Evolutionary conservation across 2,888 invertebrate species (phyloP).

Genomic region (Plutella xylostella): DNA sequence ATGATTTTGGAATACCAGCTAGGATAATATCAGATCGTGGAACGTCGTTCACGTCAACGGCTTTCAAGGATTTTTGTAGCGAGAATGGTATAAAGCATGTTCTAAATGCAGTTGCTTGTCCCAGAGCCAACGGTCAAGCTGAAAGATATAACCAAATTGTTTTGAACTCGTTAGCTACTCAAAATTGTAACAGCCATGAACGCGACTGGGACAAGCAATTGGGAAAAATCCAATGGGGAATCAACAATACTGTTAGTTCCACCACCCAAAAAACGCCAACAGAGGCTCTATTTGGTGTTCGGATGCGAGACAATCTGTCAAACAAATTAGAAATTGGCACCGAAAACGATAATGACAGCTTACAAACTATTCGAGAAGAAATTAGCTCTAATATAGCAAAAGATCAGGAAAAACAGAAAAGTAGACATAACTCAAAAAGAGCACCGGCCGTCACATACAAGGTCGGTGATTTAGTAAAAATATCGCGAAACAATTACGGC

Average conservation of each 20-base stretch:
- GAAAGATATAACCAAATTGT: neutral
- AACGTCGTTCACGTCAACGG: neutral
- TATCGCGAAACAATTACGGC: no score
- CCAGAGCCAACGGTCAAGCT: neutral
- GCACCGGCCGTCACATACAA: no score
- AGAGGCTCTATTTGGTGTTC: no score
- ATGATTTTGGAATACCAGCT: neutral
- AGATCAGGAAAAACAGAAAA: no score
- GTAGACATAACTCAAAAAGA: no score
- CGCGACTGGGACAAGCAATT: neutral
- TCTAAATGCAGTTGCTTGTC: neutral
- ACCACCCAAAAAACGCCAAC: no score
- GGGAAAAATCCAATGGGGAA: neutral
- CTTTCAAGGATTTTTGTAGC: neutral
- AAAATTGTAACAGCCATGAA: neutral
- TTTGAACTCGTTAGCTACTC: neutral
- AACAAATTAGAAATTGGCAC: no score
- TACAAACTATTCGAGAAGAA: no score
- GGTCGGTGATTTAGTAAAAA: no score
- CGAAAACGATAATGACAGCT: no score
- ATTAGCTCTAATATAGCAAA: no score
- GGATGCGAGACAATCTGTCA: no score
- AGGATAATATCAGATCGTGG: slow-evolving; percentile 1
- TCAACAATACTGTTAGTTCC: slow-evolving; percentile 6
- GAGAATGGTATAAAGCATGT: neutral